Conservation (phyloP, 1,140 invertebrate species). For the Liolophura sinensis region DNA sequence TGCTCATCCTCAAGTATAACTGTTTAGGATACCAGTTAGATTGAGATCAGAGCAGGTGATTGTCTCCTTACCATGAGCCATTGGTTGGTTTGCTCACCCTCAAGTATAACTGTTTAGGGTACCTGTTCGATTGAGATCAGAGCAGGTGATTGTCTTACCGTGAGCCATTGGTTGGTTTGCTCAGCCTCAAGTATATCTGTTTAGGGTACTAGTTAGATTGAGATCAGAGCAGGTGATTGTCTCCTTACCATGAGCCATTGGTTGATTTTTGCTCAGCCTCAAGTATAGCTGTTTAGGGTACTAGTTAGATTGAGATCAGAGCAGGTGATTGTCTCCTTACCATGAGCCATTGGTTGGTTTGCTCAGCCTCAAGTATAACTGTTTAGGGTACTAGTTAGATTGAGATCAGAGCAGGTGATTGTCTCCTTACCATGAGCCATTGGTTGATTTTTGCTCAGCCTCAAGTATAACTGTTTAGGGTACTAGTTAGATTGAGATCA, state of each 20-base stretch:
- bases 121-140: conserved; percentile 29
- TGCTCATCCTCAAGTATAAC: conserved; percentile 40
- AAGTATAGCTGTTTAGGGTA: conserved; percentile 52
- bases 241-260: conserved; percentile 43
- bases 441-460: conserved; percentile 36
- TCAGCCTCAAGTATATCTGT: conserved; percentile 44
- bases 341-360: conserved; percentile 41
- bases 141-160: too few species aligned
- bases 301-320: conserved; percentile 29
- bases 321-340: too few species aligned
- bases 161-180: conserved; percentile 39
- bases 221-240: conserved; percentile 32
- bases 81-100: conserved; percentile 36
- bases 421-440: too few species aligned
- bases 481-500: conserved; percentile 32
- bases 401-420: conserved; percentile 36
- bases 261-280: conserved; percentile 33
- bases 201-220: conserved; percentile 45
- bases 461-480: conserved; percentile 51
- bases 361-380: conserved; percentile 42
- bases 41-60: conserved; percentile 34
- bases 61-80: too few species aligned
- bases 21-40: conserved; percentile 46
- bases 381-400: conserved; percentile 44
- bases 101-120: conserved; percentile 52